Evolutionary conservation across 2,888 invertebrate species (phyloP).

Genomic region (Pseudoips prasinana): DNA sequence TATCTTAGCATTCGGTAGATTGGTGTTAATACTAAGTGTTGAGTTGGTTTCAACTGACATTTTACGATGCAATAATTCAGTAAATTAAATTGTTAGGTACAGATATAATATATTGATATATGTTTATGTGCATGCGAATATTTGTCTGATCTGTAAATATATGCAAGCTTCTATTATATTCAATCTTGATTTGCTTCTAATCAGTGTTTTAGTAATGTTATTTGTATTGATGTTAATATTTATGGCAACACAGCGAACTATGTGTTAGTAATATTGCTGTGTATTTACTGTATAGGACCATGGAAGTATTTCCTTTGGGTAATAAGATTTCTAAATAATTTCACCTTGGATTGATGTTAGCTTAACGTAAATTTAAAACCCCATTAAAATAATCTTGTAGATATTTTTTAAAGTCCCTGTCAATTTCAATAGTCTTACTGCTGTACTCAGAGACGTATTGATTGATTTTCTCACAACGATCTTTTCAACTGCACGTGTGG

Average conservation of each 20-base stretch:
- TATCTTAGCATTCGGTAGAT: conserved; percentile 34
- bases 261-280: conserved; percentile 12
- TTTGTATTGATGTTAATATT: too few relatives aligned
- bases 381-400: conserved; percentile 5
- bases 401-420: conserved; percentile 11
- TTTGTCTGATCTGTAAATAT: conserved; percentile 33
- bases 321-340: too few relatives aligned
- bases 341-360: too few relatives aligned
- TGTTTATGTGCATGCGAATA: conserved; percentile 21
- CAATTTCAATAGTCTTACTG: conserved; percentile 14
- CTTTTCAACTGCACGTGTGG: too few relatives aligned
- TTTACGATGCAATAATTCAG: conserved; percentile 27
- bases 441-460: too few relatives aligned
- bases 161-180: conserved; percentile 16
- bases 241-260: conserved; percentile 25
- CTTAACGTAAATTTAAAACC: too few relatives aligned
- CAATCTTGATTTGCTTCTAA: conserved; percentile 21
- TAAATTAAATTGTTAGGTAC: conserved; percentile 16
- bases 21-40: conserved; percentile 34
- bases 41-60: conserved; percentile 17
- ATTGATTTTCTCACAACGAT: too few relatives aligned
- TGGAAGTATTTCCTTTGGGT: too few relatives aligned
- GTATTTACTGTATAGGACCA: neutral
- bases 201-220: conserved; percentile 2
- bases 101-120: conserved; percentile 22